Conservation (phyloP, 2,113 vertebrate genomes). For the Oriolus oriolus region DNA sequence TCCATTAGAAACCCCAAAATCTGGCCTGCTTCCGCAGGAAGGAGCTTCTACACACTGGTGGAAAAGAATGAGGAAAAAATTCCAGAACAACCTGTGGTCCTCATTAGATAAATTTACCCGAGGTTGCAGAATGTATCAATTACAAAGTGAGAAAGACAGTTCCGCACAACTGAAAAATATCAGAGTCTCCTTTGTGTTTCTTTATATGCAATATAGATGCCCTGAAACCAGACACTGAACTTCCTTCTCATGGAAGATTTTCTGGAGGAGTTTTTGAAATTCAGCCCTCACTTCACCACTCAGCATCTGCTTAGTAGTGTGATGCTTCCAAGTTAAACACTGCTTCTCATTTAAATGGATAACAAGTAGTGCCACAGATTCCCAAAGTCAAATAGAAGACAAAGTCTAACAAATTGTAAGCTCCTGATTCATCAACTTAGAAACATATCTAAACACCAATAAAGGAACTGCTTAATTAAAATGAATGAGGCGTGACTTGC, state of each 20-base stretch:
- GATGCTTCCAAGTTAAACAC: neutral
- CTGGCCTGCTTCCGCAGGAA: neutral
- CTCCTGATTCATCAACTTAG: neutral
- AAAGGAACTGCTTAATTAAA: conserved; percentile 6
- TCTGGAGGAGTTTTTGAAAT: neutral
- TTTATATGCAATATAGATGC: neutral
- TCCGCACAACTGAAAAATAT: neutral
- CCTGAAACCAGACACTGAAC: neutral
- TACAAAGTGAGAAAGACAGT: neutral
- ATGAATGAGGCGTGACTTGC: neutral
- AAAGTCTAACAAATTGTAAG: neutral
- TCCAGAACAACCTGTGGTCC: neutral
- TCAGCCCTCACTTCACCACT: neutral
- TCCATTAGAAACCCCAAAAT: neutral
- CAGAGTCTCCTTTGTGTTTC: neutral
- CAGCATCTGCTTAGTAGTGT: neutral
- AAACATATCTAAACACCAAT: neutral
- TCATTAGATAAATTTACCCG: neutral
- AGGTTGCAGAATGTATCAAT: neutral
- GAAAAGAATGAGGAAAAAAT: neutral
- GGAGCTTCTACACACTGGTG: neutral
- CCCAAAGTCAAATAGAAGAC: neutral
- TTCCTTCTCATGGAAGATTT: neutral
- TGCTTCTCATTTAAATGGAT: conserved; percentile 3
- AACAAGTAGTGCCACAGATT: neutral